Evolutionary conservation across 1,140 invertebrate species (phyloP).

Genomic region (Coenobita brevimanus): DNA sequence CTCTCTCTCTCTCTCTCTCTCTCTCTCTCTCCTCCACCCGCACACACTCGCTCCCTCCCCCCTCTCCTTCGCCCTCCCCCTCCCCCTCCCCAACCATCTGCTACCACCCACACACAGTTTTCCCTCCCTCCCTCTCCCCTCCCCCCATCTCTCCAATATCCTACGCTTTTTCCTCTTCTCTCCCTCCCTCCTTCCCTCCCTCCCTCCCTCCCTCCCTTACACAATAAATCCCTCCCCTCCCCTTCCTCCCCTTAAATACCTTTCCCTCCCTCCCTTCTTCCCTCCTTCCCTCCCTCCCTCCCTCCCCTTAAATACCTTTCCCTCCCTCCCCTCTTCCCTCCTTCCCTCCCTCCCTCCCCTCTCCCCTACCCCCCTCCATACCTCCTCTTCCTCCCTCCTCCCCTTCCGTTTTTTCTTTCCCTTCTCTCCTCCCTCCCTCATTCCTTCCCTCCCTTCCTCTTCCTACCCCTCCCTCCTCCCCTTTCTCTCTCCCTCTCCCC

Average conservation of each 20-base stretch:
- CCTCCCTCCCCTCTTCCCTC: neutral
- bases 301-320: neutral
- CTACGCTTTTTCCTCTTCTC: neutral
- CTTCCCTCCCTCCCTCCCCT: neutral
- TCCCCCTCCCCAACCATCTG: too few species aligned
- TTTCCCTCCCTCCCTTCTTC: neutral
- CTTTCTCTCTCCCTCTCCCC: too few species aligned
- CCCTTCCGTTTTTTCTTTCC: neutral
- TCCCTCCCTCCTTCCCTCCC: neutral
- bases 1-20: conserved; percentile 30
- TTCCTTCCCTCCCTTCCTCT: neutral
- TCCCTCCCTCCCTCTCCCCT: conserved; percentile 10
- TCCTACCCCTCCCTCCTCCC: too few species aligned
- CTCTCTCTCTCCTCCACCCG: too few species aligned
- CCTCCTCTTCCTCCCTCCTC: neutral
- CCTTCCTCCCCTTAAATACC: neutral
- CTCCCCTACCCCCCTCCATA: neutral
- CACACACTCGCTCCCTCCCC: too few species aligned
- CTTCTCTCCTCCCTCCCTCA: neutral
- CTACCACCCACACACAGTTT: too few species aligned
- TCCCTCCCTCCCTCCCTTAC: neutral
- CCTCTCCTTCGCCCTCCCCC: too few species aligned
- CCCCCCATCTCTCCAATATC: neutral
- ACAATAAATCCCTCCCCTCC: neutral
- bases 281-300: neutral